phyloP scores from a whole-genome alignment of 1,140 invertebrate genomes.

The Trichomalopsis sarcophagae region DNA sequence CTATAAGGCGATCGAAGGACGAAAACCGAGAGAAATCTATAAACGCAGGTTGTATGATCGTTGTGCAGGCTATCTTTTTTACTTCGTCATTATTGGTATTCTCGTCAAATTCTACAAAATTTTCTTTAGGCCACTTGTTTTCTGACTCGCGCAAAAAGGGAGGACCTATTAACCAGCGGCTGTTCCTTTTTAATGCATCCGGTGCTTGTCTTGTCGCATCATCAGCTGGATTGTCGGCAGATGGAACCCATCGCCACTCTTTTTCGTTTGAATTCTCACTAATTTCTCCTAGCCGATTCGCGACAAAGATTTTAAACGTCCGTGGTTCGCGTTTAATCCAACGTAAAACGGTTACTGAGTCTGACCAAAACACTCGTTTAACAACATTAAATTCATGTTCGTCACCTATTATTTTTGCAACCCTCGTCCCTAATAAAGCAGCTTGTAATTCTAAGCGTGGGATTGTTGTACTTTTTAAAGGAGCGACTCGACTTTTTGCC shows the following conservation, averaged over 20 bases:
- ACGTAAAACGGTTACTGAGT: conserved; percentile 39
- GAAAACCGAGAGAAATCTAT: conserved; percentile 24
- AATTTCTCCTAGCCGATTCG: conserved; percentile 14
- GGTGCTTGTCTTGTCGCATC: background rate
- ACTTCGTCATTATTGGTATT: background rate
- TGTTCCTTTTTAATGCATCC: background rate
- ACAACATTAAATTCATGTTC: conserved; percentile 6
- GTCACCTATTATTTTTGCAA: background rate
- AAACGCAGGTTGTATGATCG: background rate
- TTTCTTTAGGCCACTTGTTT: background rate
- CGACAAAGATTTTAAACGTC: conserved; percentile 4
- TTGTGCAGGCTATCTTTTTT: background rate
- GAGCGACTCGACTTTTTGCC: background rate
- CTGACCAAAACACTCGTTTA: conserved; percentile 32
- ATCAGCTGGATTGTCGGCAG: conserved; percentile 19
- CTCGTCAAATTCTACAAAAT: background rate
- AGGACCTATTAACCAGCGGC: conserved; percentile 1
- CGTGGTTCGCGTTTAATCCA: background rate
- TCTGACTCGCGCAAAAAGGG: background rate
- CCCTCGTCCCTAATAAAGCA: conserved; percentile 26
- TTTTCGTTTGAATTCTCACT: background rate
- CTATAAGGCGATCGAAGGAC: background rate
- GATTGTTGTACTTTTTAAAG: conserved; percentile 52
- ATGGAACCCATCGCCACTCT: conserved; percentile 13
- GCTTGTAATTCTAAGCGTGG: conserved; percentile 55